Conservation (phyloP, 2,888 invertebrate species). For the Ischnura elegans region DNA sequence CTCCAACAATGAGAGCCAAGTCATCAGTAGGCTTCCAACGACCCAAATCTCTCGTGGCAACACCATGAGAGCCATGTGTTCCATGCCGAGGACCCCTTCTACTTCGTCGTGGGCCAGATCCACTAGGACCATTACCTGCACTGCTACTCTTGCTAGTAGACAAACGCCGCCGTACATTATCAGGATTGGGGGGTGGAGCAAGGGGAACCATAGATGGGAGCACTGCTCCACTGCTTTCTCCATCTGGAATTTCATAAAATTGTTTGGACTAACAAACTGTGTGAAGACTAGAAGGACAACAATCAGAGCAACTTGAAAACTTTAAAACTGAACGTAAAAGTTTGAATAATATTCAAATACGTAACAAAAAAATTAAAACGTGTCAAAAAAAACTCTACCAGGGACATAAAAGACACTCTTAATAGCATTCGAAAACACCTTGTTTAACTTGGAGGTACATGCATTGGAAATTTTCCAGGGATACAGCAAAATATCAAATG, state of each 20-base stretch:
- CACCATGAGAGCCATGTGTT: conserved; percentile 81
- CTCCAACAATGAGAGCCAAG: conserved; percentile 93
- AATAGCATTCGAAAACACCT: no score
- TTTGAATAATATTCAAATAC: no score
- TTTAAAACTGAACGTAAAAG: no score
- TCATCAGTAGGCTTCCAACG: conserved; percentile 99
- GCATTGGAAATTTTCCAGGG: no score
- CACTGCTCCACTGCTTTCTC: conserved; percentile 44
- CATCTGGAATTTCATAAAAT: neutral
- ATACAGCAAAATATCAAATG: no score
- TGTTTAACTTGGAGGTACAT: no score
- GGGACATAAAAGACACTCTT: no score
- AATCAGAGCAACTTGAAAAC: no score
- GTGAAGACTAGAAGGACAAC: no score
- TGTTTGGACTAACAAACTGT: no score
- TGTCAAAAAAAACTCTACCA: no score
- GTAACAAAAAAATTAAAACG: no score
- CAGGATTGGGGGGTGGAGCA: conserved; percentile 74
- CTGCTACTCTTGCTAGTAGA: conserved; percentile 44
- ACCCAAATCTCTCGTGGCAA: conserved; percentile 91
- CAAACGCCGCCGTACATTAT: conserved; percentile 73
- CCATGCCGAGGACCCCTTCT: conserved; percentile 75
- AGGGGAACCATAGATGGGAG: conserved; percentile 28
- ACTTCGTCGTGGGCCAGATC: conserved; percentile 76
- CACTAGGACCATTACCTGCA: neutral